Evolutionary conservation across 1,140 invertebrate genomes (phyloP), one percentile per base, ranked within the genome.

Genomic region (Magallana angulata): DNA sequence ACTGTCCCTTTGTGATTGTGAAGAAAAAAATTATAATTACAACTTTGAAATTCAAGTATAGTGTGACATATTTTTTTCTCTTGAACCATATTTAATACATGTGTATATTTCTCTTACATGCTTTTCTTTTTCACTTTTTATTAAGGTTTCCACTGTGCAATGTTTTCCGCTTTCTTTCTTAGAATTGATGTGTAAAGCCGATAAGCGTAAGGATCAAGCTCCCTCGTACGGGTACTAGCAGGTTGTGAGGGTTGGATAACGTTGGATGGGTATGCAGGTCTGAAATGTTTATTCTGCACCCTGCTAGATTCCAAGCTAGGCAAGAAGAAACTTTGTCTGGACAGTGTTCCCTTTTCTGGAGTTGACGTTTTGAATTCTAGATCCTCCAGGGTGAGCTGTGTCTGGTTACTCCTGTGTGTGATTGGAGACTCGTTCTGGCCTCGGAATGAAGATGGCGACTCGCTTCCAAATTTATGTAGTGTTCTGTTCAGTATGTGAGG

Each of bases 161-260:
- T 80, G 56, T 85, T 87, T 64, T 84, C 85, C 14, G 88, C 88
- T 8, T 89, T 85, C 18, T 81, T 68, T n/a, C 85, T 58, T 48
- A 76, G 82, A 18, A 89, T 86, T 1, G 82, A 11, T 7, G 56
- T 84, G 57, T 87, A 68, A 57, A 89, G 85, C 57, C 85, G 18
- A 56, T 89, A 89, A 4, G 88, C 85, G 59, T 84, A 86, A 6
- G 88, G 88, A 84, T 89, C 85, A 8, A 87, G 58, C 62, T 89
- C 85, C 68, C 88, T 62, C 11, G 58, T 81, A 14, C 85, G 82
- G 2, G 85, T 64, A 48, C 36, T 4, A 48, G 5, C 36, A 2
- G 68, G 64, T 81, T 83, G 85, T 16, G 68, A 30, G 2, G 85
- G 85, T 18, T 83, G 86, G 68, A 76, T 76, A 11, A 12, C 36